phyloP scores from a whole-genome alignment of 1,140 invertebrate species.

The Trialeurodes vaporariorum region DNA sequence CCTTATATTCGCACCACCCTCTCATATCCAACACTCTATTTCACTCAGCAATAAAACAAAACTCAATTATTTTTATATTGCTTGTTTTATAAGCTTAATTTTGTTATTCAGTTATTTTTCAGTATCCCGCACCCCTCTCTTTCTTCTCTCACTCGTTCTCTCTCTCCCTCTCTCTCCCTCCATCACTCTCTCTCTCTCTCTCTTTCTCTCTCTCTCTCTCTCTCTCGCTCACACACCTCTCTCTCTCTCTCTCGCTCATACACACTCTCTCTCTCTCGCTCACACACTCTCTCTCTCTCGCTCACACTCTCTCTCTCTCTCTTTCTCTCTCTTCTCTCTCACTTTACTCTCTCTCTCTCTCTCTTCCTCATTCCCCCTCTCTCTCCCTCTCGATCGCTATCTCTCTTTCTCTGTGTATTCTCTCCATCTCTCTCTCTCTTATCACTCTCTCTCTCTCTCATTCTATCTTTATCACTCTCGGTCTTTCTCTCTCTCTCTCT shows the following conservation, averaged over 20 bases:
- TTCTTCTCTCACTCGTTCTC: not conserved
- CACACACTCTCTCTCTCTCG: not conserved
- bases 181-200: no score
- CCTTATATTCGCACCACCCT: not conserved
- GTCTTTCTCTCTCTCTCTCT: not conserved
- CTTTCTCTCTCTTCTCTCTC: not conserved
- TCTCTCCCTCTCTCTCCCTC: not conserved
- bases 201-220: no score
- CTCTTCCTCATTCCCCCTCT: not conserved
- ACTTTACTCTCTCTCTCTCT: not conserved
- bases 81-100: conserved; percentile 1
- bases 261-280: not conserved
- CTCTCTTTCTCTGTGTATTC: not conserved
- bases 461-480: no score
- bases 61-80: conserved; percentile 1
- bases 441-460: not conserved
- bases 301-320: not conserved
- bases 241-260: no score
- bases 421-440: not conserved
- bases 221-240: not conserved
- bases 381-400: not conserved
- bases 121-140: not conserved
- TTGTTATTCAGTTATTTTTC: not conserved
- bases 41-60: not conserved
- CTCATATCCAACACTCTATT: not conserved